These are phyloP conservation scores for Percina caprodes DNA, from an alignment of 2,113 vertebrate species.

Conservation along the genomic window DNA sequence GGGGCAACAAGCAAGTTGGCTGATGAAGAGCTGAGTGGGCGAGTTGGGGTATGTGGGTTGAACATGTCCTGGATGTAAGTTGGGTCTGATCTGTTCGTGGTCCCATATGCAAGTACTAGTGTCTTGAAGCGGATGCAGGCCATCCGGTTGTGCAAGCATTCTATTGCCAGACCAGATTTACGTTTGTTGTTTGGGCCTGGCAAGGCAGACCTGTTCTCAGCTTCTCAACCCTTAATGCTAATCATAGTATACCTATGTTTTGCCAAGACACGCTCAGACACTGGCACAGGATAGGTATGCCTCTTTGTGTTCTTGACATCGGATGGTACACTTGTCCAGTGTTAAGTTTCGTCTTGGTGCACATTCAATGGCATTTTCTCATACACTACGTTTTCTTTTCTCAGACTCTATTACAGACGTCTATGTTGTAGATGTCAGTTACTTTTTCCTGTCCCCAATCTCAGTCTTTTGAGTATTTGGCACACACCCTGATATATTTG, in stretches of 20 bases:
- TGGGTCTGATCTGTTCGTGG: no score
- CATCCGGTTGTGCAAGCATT: constrained; percentile 45
- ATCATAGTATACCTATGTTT: constrained; percentile 44
- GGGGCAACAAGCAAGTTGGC: no score
- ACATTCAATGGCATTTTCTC: neutral
- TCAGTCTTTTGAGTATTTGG: neutral
- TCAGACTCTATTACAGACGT: neutral
- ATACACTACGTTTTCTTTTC: neutral
- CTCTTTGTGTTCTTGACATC: neutral
- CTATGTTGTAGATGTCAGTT: neutral
- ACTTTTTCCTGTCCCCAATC: neutral
- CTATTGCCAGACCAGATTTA: constrained; percentile 71
- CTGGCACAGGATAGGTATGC: neutral
- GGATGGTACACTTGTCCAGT: neutral
- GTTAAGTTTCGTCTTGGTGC: neutral
- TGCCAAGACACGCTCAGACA: constrained; percentile 39
- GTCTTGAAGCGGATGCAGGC: no score
- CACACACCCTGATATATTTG: neutral
- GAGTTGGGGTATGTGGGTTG: no score
- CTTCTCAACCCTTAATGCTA: constrained; percentile 48
- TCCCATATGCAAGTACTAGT: no score
- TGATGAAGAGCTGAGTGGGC: no score
- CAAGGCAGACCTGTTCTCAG: constrained; percentile 65
- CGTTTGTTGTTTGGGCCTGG: constrained; percentile 44
- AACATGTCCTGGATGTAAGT: no score